phyloP scores from a whole-genome alignment of 2,888 invertebrate genomes.

The Aplocera efformata region DNA sequence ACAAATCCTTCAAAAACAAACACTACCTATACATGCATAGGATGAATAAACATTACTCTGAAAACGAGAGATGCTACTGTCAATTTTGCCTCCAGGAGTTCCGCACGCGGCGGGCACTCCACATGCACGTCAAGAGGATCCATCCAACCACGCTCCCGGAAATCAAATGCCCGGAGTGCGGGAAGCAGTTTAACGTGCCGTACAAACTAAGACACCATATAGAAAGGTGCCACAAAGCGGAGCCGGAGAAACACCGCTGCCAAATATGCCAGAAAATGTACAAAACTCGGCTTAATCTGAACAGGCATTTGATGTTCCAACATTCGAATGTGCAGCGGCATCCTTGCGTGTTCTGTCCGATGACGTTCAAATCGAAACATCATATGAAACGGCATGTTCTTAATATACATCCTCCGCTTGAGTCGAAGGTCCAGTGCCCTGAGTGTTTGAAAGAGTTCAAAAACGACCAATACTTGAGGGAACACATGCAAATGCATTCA shows the following conservation, averaged over 20 bases:
- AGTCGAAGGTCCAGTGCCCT: conserved; percentile 68
- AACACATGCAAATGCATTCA: conserved; percentile 72
- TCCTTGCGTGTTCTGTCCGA: conserved; percentile 67
- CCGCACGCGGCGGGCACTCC: conserved; percentile 58
- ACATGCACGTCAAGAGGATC: conserved; percentile 65
- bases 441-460: conserved; percentile 72
- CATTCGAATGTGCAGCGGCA: conserved; percentile 63
- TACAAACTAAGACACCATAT: conserved; percentile 68
- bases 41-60: conserved; percentile 75
- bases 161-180: conserved; percentile 64
- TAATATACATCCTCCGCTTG: conserved; percentile 70
- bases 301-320: conserved; percentile 62
- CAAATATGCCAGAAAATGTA: conserved; percentile 63
- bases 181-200: conserved; percentile 62
- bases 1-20: conserved; percentile 71
- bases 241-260: conserved; percentile 63
- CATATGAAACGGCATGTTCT: conserved; percentile 72
- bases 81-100: conserved; percentile 71
- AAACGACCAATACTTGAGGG: conserved; percentile 69
- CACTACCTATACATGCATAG: conserved; percentile 74
- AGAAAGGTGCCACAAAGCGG: conserved; percentile 50
- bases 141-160: conserved; percentile 66
- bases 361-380: conserved; percentile 70
- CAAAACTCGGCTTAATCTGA: conserved; percentile 61
- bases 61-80: conserved; percentile 65